Percentiles rank a stretch among this genome's conserved stretches.
Conservation (phyloP, 2,113 vertebrate species). For the Boleophthalmus pectinirostris region DNA sequence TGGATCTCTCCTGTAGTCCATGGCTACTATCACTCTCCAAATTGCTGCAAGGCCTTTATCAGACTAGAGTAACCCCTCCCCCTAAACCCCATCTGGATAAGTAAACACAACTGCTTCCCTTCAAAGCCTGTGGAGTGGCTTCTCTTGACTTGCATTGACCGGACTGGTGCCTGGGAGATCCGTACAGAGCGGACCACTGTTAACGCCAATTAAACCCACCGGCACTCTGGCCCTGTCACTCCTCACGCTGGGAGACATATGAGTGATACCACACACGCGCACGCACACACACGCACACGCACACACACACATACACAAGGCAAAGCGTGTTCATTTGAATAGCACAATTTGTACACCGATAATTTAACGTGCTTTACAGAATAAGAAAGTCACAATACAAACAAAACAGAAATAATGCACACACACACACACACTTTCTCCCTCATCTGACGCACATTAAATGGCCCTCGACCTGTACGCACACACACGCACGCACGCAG, state of each 20-base stretch:
- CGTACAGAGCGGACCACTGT: slow-evolving; percentile 47
- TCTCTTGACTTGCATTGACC: slow-evolving; percentile 66
- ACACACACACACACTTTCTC: too few relatives aligned
- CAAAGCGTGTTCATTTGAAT: too few relatives aligned
- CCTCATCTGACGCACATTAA: slow-evolving; percentile 5
- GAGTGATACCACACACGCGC: slow-evolving; percentile 82
- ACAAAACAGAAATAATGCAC: too few relatives aligned
- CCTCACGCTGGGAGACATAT: slow-evolving; percentile 67
- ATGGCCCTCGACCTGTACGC: slow-evolving; percentile 36
- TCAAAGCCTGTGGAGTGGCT: slow-evolving; percentile 60
- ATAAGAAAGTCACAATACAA: too few relatives aligned
- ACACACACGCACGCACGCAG: slow-evolving; percentile 52
- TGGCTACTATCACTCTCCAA: slow-evolving; percentile 37
- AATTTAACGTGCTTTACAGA: too few relatives aligned
- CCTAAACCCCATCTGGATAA: slow-evolving; percentile 48
- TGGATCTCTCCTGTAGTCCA: slow-evolving; percentile 43
- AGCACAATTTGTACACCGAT: too few relatives aligned
- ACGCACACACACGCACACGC: slow-evolving; percentile 49
- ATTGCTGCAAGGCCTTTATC: slow-evolving; percentile 45
- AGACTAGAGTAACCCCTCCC: neutral
- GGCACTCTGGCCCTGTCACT: slow-evolving; percentile 64
- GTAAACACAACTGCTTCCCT: slow-evolving; percentile 67
- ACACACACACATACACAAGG: too few relatives aligned
- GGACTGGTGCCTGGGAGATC: slow-evolving; percentile 63
- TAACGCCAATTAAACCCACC: slow-evolving; percentile 73